Percentiles rank a stretch among this genome's conserved stretches.
Evolutionary conservation across 2,113 vertebrate genomes (phyloP).

Genomic region (Tragelaphus strepsiceros): DNA sequence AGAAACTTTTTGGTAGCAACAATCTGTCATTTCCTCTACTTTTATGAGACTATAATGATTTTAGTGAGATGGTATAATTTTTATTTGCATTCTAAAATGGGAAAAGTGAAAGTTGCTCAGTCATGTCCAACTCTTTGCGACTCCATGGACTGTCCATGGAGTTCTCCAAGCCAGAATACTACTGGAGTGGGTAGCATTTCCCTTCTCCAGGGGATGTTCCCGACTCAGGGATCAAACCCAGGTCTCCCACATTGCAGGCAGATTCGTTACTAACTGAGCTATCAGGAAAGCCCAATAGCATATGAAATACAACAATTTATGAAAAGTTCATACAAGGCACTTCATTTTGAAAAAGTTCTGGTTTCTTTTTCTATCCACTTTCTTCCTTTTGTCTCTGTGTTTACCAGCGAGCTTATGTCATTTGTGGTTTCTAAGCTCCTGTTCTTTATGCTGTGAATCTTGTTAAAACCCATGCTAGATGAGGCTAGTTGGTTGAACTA

Average conservation of each 20-base stretch:
- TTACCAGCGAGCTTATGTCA: neutral
- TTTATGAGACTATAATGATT: neutral
- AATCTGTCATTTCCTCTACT: neutral
- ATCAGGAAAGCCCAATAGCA: neutral
- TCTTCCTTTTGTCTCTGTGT: neutral
- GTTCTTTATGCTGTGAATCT: neutral
- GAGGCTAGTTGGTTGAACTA: neutral
- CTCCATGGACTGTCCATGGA: neutral
- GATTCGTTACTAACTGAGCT: neutral
- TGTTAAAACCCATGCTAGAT: neutral
- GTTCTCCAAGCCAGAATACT: neutral
- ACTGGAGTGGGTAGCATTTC: neutral
- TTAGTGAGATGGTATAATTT: neutral
- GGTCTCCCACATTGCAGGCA: neutral
- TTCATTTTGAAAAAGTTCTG: neutral
- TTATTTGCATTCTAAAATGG: neutral
- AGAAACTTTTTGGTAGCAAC: neutral
- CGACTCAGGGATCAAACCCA: neutral
- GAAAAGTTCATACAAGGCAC: neutral
- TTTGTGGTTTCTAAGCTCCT: neutral
- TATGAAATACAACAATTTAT: neutral
- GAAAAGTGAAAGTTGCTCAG: neutral
- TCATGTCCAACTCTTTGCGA: accelerated
- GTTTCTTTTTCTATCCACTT: neutral
- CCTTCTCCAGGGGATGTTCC: neutral